phyloP scores from a whole-genome alignment of 2,888 invertebrate species.

The Aphidius colemani region DNA sequence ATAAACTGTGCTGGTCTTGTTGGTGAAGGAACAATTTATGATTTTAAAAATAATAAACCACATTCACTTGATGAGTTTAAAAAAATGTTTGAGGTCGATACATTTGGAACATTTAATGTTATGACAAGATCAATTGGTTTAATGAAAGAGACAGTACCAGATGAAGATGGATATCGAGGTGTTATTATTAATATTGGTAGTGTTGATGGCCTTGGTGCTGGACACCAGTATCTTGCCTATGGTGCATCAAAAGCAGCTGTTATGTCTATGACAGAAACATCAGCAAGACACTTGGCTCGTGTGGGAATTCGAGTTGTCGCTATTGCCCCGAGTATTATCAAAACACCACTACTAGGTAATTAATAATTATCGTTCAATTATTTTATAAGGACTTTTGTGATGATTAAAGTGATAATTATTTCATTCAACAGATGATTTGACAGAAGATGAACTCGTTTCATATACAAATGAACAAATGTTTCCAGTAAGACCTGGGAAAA shows the following conservation, averaged over 20 bases:
- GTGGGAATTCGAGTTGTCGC: constrained; percentile 11
- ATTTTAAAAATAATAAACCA: constrained; percentile 37
- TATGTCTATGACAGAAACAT: constrained; percentile 8
- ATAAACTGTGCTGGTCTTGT: constrained; percentile 38
- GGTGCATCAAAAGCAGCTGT: constrained; percentile 18
- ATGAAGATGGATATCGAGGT: constrained; percentile 38
- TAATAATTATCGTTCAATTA: background rate
- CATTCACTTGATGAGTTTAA: constrained; percentile 36
- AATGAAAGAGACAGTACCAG: constrained; percentile 37
- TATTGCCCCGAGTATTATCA: constrained; percentile 10
- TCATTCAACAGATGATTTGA: background rate
- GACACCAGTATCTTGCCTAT: background rate
- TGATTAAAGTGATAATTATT: background rate
- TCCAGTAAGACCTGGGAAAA: constrained; percentile 9
- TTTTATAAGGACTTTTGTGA: background rate
- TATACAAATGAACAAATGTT: background rate
- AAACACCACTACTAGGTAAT: constrained; percentile 14
- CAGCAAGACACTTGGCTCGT: constrained; percentile 6
- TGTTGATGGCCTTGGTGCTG: constrained; percentile 76
- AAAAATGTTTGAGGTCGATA: constrained; percentile 34
- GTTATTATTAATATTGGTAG: constrained; percentile 42
- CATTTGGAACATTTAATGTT: constrained; percentile 42
- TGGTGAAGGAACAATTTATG: constrained; percentile 29
- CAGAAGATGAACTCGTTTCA: no score
- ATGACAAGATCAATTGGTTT: constrained; percentile 33